Conservation (phyloP, 1,140 invertebrate species). For the Oscheius sp. region DNA sequence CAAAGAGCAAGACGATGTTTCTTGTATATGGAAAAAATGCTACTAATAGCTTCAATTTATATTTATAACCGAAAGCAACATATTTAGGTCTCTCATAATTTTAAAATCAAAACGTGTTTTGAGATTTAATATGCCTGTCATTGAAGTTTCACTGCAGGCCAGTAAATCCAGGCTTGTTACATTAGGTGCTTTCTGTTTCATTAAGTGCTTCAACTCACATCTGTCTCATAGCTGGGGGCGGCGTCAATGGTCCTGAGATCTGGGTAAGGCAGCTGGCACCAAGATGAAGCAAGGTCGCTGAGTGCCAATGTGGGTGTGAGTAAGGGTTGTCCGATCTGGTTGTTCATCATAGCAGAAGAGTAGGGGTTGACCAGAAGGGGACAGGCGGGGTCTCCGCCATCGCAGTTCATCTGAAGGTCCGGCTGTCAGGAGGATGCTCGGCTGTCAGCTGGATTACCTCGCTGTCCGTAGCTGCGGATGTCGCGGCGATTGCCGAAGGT, state of each 20-base stretch:
- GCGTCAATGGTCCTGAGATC: not conserved
- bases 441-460: too few relatives aligned
- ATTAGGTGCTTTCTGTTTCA: too few relatives aligned
- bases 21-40: too few relatives aligned
- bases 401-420: conserved; percentile 1
- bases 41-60: too few relatives aligned
- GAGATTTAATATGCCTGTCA: too few relatives aligned
- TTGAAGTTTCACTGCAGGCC: too few relatives aligned
- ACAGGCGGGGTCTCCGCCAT: not conserved
- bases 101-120: too few relatives aligned
- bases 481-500: conserved; percentile 8
- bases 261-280: not conserved
- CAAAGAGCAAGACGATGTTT: too few relatives aligned
- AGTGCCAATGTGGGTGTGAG: not conserved
- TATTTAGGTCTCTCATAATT: too few relatives aligned
- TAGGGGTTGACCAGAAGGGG: not conserved
- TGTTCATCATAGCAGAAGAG: not conserved
- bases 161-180: too few relatives aligned
- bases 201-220: not conserved
- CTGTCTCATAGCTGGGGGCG: not conserved
- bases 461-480: not conserved
- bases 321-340: not conserved
- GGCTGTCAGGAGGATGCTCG: too few relatives aligned
- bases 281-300: not conserved
- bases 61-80: too few relatives aligned